Evolutionary conservation across 2,888 invertebrate species (phyloP), one percentile per base, ranked within the genome.

Genomic region (Timema podura): DNA sequence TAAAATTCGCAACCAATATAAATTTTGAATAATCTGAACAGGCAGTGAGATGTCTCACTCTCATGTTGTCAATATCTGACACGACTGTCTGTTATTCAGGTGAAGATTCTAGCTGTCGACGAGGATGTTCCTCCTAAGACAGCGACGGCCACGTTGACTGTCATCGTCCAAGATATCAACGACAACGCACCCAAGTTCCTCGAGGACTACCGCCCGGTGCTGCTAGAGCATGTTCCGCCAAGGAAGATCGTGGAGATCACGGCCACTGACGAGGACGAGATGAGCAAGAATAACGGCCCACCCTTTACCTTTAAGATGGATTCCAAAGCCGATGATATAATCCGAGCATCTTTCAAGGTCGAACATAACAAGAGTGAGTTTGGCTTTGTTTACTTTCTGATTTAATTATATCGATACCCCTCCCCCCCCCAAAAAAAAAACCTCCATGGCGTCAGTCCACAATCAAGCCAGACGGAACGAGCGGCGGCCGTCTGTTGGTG

Each of bases 131-230:
- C 82, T 9, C 77, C 81, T 5, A 81, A 81, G 72, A 82, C 82
- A n/a, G 81, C 82, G n/a, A 82, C 82, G n/a, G 82, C 82, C 30
- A 82, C 81, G 6, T 76, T 83, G 68, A 82, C 82, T 82, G 84
- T 86, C 70, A 83, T 82, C 76, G 81, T 85, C n/a, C 82, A 82
- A 73, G 85, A 85, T 77, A 83, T 85, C 73, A 85, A 86, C 77
- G 86, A 86, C 79, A 86, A 86, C 75, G 80, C 81, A 5, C 86
- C 86, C 0, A 79, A 83, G 71, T 86, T 86, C 77, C 75, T 82
- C 57, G 75, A 77, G 71, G 81, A 81, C 74, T 82, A 82, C 75
- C 74, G 83, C 73, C 81, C 82, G 30, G 82, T 85, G 68, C 80
- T 85, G 71, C 81, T 81, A 73, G 85, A 85, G 51, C 51, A 51